These are phyloP conservation scores for Tinea pellionella DNA, from an alignment of 2,888 invertebrate genomes.

Conservation along the genomic window DNA sequence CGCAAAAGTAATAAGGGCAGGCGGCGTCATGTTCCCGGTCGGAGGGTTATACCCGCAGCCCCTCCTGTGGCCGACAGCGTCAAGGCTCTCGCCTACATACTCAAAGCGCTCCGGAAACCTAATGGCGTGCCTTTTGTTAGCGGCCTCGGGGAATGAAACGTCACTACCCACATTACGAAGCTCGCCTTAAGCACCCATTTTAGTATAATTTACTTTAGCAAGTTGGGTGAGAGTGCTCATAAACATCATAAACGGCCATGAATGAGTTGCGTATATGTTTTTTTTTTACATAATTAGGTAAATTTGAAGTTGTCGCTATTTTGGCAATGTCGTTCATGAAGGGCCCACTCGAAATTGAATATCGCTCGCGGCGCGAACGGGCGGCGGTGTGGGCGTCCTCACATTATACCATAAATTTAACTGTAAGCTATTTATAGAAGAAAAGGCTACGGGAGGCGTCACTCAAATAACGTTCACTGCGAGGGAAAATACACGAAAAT, in stretches of 20 bases:
- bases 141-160: conserved; percentile 4
- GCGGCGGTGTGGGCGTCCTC: conserved; percentile 38
- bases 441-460: conserved; percentile 21
- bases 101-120: conserved; percentile 11
- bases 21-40: conserved; percentile 15
- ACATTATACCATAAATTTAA: conserved; percentile 46
- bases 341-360: conserved; percentile 9
- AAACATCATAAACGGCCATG: neutral
- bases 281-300: neutral
- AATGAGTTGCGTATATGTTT: neutral
- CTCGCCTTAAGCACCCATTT: neutral
- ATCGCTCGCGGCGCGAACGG: conserved; percentile 12
- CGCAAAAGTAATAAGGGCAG: conserved; percentile 16
- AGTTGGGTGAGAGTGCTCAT: neutral
- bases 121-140: conserved; percentile 15
- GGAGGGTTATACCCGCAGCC: conserved; percentile 9
- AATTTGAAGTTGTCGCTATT: neutral
- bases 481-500: neutral
- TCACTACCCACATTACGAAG: conserved; percentile 1
- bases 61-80: conserved; percentile 9
- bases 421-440: conserved; percentile 49
- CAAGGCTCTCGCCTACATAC: conserved; percentile 15
- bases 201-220: neutral
- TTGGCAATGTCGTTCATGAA: conserved; percentile 1
- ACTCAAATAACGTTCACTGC: conserved; percentile 6